Evolutionary conservation across 2,888 invertebrate genomes (phyloP).

Genomic region (Polylopha cassiicola): DNA sequence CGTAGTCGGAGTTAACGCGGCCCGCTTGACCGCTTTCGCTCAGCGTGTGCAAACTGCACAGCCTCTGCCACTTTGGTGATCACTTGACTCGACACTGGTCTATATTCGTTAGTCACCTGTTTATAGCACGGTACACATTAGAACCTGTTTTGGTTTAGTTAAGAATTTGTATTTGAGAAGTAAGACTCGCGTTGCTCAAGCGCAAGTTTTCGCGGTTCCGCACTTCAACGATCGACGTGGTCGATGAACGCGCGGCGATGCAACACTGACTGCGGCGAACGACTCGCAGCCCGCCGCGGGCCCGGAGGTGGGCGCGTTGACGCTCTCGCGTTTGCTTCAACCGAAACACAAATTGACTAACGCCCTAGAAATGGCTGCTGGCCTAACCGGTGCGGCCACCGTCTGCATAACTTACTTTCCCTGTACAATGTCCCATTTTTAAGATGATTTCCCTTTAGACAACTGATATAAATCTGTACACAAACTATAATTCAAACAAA

Average conservation of each 20-base stretch:
- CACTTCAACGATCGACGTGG: slow-evolving; percentile 17
- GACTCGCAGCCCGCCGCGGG: slow-evolving; percentile 20
- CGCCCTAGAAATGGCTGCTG: slow-evolving; percentile 57
- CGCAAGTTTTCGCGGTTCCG: slow-evolving; percentile 34
- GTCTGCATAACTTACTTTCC: slow-evolving; percentile 58
- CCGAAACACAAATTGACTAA: slow-evolving; percentile 34
- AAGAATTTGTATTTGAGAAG: slow-evolving; percentile 2
- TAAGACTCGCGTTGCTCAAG: slow-evolving; percentile 29
- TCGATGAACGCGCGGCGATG: slow-evolving; percentile 28
- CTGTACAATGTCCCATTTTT: slow-evolving; percentile 44
- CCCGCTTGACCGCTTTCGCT: slow-evolving; percentile 63
- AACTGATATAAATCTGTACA: neutral
- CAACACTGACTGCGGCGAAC: slow-evolving; percentile 32
- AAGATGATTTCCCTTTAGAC: slow-evolving; percentile 1
- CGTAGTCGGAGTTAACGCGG: slow-evolving; percentile 42
- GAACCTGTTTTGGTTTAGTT: neutral
- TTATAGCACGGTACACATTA: slow-evolving; percentile 6
- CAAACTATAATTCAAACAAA: neutral
- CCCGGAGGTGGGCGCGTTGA: slow-evolving; percentile 25
- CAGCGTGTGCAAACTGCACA: slow-evolving; percentile 44
- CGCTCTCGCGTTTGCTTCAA: slow-evolving; percentile 33
- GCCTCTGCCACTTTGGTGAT: slow-evolving; percentile 26
- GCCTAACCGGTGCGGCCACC: slow-evolving; percentile 28
- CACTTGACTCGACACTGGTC: slow-evolving; percentile 25
- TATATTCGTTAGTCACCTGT: neutral